Percentiles rank a stretch among this genome's conserved stretches.
These are phyloP conservation scores for Cyclophora punctaria DNA, from an alignment of 2,888 invertebrate species.

Conservation along the genomic window DNA sequence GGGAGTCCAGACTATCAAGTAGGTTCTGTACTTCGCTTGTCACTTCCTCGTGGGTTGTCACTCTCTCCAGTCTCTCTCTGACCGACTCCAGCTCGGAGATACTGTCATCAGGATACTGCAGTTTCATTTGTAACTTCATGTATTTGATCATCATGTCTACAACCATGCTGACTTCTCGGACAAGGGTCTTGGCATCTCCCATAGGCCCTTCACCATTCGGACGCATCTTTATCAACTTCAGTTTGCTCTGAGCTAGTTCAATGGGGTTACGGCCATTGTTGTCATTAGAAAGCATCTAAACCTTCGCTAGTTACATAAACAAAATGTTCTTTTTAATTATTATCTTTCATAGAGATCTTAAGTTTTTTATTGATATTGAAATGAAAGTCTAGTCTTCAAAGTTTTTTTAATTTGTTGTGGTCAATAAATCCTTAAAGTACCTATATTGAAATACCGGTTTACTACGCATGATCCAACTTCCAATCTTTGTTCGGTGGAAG, in stretches of 20 bases:
- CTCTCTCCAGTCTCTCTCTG: constrained; percentile 74
- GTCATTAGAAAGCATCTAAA: constrained; percentile 75
- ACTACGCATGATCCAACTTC: too few relatives aligned
- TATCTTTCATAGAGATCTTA: too few relatives aligned
- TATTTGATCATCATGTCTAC: constrained; percentile 83
- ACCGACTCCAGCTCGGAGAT: constrained; percentile 73
- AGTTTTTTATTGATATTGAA: too few relatives aligned
- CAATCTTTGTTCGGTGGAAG: too few relatives aligned
- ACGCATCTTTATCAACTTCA: constrained; percentile 78
- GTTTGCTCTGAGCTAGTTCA: constrained; percentile 88
- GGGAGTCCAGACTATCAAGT: constrained; percentile 75
- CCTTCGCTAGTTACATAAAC: too few relatives aligned
- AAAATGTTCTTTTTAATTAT: too few relatives aligned
- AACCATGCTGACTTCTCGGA: constrained; percentile 78
- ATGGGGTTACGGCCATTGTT: constrained; percentile 87
- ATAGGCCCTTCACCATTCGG: constrained; percentile 70
- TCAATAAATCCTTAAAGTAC: too few relatives aligned
- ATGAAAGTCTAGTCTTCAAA: too few relatives aligned
- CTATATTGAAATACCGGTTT: too few relatives aligned
- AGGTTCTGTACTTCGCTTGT: constrained; percentile 79
- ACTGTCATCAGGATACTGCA: constrained; percentile 59
- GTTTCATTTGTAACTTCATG: constrained; percentile 55
- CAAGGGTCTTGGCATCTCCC: constrained; percentile 75
- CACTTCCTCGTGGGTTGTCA: constrained; percentile 77
- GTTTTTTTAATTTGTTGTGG: too few relatives aligned